These are phyloP conservation scores for Drosophila dives DNA, from an alignment of 2,888 invertebrate species.

Conservation along the genomic window DNA sequence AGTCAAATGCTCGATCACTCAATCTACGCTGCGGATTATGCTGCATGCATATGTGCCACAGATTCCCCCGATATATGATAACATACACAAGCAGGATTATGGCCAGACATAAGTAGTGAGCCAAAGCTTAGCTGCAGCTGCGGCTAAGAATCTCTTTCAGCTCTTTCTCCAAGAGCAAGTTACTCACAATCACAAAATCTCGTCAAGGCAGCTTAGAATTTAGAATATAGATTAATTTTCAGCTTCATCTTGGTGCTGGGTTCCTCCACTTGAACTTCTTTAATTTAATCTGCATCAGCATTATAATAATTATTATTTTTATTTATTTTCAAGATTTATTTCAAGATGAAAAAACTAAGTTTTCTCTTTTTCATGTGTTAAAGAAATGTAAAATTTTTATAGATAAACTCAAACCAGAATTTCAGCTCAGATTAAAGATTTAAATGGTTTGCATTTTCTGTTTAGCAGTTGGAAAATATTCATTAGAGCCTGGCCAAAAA, in stretches of 20 bases:
- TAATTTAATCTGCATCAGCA: neutral
- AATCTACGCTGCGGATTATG: conserved; percentile 45
- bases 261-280: neutral
- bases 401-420: neutral
- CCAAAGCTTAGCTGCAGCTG: neutral
- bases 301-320: neutral
- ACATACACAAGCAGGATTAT: conserved; percentile 9
- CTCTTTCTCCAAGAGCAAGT: neutral
- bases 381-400: neutral
- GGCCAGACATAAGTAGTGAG: neutral
- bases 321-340: no score
- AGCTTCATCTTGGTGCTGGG: neutral
- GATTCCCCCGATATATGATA: conserved; percentile 2
- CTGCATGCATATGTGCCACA: conserved; percentile 25
- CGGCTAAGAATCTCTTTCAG: neutral
- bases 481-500: neutral
- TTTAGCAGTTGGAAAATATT: neutral
- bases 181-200: neutral
- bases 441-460: neutral
- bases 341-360: neutral
- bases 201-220: neutral
- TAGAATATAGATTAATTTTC: neutral
- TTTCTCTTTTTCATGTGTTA: neutral
- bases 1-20: conserved; percentile 47
- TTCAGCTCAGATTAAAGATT: neutral